Evolutionary conservation across 2,888 invertebrate genomes (phyloP), one percentile per base, ranked within the genome.

Genomic region (Idaea biselata): DNA sequence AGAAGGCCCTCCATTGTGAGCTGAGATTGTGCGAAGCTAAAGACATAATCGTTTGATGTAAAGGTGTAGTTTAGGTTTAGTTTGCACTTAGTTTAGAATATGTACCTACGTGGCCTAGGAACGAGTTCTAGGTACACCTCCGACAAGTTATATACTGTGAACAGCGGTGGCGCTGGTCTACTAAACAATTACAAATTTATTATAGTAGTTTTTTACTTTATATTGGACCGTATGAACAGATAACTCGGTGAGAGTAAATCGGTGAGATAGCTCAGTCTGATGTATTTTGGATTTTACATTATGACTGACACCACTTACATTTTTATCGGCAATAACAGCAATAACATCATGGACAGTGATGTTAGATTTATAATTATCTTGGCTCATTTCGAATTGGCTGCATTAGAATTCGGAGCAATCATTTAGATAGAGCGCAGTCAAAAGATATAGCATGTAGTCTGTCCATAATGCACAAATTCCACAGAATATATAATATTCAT

Each of bases 281-380:
- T 44, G 44, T 14, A 44, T 11, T 44, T 8, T 8, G 44, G 14
- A 44, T 14, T 44, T 44, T 6, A 44, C 44, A 44, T 44, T 32
- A 11, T 32, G 32, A 32, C 32, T 32, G 32, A 32, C 44, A 14
- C 14, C 44, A 44, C 44, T 44, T 44, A 44, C 44, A 44, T 44
- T 44, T 14, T 44, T 44, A 44, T 44, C 44, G 44, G 44, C 44
- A 14, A 44, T 14, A 44, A 44, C 44, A 14, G 6, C 44, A 44
- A 44, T n/a, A n/a, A n/a, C n/a, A n/a, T n/a, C n/a, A n/a, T 44
- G 44, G 44, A 44, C 11, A 44, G 44, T 44, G 44, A 44, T 44
- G 44, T 44, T 44, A 44, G 44, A 44, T 44, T 44, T 44, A 44
- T 44, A 44, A 44, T 44, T 44, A 44, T 44, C 44, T 44, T 44